Conservation (phyloP, 2,797 vertebrate genomes). For the Oophaga sylvatica region DNA sequence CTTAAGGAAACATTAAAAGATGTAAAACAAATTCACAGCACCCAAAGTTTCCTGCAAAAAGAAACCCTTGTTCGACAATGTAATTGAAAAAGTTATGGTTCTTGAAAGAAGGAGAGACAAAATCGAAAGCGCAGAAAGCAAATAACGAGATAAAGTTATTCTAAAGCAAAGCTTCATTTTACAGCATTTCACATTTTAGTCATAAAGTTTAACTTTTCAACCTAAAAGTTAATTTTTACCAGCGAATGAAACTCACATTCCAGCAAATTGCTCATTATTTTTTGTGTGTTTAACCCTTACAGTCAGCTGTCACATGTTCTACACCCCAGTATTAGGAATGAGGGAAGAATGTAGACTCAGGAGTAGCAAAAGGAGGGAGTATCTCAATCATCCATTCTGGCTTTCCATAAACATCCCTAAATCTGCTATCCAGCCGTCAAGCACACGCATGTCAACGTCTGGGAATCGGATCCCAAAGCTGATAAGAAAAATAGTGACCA, state of each 20-base stretch:
- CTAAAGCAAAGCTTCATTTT: too few relatives aligned
- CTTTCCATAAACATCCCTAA: not conserved
- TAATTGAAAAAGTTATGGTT: too few relatives aligned
- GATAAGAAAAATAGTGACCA: not conserved
- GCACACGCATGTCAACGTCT: not conserved
- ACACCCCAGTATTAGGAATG: slow-evolving; percentile 3
- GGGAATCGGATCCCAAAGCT: not conserved
- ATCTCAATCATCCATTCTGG: not conserved
- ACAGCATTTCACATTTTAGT: not conserved
- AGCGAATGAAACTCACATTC: not conserved
- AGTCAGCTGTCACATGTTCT: not conserved
- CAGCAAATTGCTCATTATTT: not conserved
- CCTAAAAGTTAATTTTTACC: not conserved
- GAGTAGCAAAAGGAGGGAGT: not conserved
- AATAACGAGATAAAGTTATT: too few relatives aligned
- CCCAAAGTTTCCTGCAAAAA: too few relatives aligned
- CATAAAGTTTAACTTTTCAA: not conserved
- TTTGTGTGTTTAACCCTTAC: not conserved
- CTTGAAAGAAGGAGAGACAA: too few relatives aligned
- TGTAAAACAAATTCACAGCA: too few relatives aligned
- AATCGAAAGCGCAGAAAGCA: too few relatives aligned
- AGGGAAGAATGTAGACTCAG: not conserved
- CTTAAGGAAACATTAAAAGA: too few relatives aligned
- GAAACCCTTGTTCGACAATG: too few relatives aligned
- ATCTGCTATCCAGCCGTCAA: not conserved